Conservation (phyloP, 2,888 invertebrate genomes). For the Drosophila emarginata region DNA sequence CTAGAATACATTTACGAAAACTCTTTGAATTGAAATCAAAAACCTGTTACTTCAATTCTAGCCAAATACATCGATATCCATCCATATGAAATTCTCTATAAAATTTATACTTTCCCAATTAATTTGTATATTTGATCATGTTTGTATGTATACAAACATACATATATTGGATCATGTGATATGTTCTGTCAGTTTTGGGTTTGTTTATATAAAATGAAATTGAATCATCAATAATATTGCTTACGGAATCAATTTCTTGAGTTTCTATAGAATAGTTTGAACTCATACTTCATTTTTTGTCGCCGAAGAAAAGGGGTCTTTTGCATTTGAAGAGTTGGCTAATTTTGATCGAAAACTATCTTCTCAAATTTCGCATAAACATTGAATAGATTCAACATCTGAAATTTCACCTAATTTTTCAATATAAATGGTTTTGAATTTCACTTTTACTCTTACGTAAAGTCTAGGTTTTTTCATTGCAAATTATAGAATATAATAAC, state of each 20-base stretch:
- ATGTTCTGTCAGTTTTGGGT: background rate
- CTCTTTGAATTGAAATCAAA: background rate
- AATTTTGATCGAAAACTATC: too few relatives aligned
- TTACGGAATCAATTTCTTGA: conserved; percentile 1
- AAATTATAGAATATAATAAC: too few relatives aligned
- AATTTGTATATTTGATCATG: background rate
- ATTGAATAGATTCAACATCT: too few relatives aligned
- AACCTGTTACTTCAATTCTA: background rate
- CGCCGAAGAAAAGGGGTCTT: background rate
- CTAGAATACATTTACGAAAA: background rate
- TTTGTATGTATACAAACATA: background rate
- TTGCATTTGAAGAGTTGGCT: too few relatives aligned
- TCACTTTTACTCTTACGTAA: too few relatives aligned
- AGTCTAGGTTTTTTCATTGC: too few relatives aligned
- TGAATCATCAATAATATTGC: background rate
- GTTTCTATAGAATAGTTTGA: background rate
- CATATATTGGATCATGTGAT: background rate
- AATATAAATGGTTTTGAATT: too few relatives aligned
- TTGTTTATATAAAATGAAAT: background rate
- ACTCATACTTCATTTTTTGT: background rate
- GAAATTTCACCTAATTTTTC: too few relatives aligned
- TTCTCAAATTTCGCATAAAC: too few relatives aligned
- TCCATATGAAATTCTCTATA: background rate
- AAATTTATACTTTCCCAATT: background rate
- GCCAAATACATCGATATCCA: too few relatives aligned